Conservation (phyloP, 1,140 invertebrate species). For the Vollenhovia emeryi region DNA sequence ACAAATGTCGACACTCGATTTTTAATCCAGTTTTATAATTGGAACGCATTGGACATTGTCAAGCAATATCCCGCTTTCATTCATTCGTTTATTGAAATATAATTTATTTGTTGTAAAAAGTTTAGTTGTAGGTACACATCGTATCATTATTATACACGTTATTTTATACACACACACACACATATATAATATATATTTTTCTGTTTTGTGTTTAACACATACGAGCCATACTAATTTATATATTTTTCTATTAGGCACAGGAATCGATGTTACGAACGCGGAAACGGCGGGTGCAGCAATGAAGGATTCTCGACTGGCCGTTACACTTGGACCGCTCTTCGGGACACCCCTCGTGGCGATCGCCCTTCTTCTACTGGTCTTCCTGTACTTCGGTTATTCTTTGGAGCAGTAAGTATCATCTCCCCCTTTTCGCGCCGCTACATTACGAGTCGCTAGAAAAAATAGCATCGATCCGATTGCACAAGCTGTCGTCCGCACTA, state of each 20-base stretch:
- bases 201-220: neutral
- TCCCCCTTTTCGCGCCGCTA: neutral
- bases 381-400: conserved; percentile 77
- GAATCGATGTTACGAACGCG: conserved; percentile 58
- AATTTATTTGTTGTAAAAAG: conserved; percentile 19
- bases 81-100: conserved; percentile 15
- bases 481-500: neutral
- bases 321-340: conserved; percentile 71
- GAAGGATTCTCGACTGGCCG: conserved; percentile 56
- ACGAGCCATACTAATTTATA: too few relatives aligned
- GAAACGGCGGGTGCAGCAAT: conserved; percentile 74
- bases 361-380: conserved; percentile 64
- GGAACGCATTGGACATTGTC: neutral
- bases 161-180: too few relatives aligned
- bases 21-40: conserved; percentile 42
- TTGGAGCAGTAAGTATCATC: conserved; percentile 77
- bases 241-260: conserved; percentile 65
- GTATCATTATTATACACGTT: neutral
- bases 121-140: neutral
- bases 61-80: neutral
- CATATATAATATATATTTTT: neutral
- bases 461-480: neutral
- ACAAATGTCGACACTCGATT: neutral
- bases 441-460: neutral
- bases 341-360: conserved; percentile 70